Evolutionary conservation across 2,888 invertebrate genomes (phyloP), one percentile per base, ranked within the genome.

Genomic region (Pterostichus madidus): DNA sequence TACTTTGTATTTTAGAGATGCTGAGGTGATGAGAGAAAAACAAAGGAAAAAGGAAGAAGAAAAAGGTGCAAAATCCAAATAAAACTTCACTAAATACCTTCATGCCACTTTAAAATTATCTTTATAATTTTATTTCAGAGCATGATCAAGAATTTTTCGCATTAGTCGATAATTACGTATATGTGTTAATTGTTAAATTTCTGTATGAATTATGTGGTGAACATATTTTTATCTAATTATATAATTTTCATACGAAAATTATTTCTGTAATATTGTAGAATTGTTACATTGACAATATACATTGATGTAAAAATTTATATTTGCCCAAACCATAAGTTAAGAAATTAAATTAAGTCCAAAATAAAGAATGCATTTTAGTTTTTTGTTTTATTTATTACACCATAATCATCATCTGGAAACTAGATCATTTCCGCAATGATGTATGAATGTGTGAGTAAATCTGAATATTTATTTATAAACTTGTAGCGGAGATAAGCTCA

Each of bases 11-110:
- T 71, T 15, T 17, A 96, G 97, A 88, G 97, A 97, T 92, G 97
- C 97, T 24, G 96, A 97, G 88, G 86, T 96, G 87, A 96, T 97
- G 96, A 91, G 96, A 88, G 96, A 96, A 88, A 97, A 97, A 89
- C 97, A 97, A 91, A 92, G 93, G 88, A 95, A 94, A 90, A 96
- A 96, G 87, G 93, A 94, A 87, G 92, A 92, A 87, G 91, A 91
- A 85, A 88, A 87, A 85, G 85, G 73, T 80, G 84, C 44, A 85
- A 85, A 83, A 86, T 68, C 61, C 49, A 78, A 75, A 35, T 71
- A 78, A 84, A 77, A 64, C 61, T 71, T 77, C 35, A 64, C 17
- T 35, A 76, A 24, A 76, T 32, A 46, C 15, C 13, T 78, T 2
- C 24, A 31, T 52, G 13, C 52, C n/a, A 13, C 24, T 32, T 52